phyloP scores from a whole-genome alignment of 2,888 invertebrate genomes.

The Acleris literana region DNA sequence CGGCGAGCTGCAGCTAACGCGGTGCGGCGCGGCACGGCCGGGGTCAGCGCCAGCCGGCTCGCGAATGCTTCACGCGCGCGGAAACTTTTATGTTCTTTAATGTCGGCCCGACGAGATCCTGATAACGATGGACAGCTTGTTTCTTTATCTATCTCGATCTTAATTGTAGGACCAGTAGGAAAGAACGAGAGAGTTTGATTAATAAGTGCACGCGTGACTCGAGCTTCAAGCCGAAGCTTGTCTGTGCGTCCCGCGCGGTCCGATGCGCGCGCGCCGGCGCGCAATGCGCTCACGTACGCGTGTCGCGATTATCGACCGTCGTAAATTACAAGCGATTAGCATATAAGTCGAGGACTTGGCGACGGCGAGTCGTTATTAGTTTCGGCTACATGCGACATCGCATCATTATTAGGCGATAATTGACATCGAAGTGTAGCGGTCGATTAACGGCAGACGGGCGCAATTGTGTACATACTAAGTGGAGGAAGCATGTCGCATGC shows the following conservation, averaged over 20 bases:
- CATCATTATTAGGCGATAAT: conserved; percentile 79
- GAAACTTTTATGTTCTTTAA: conserved; percentile 52
- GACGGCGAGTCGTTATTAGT: conserved; percentile 70
- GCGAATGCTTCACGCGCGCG: conserved; percentile 51
- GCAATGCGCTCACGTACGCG: conserved; percentile 78
- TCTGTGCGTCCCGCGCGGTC: conserved; percentile 45
- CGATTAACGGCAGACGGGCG: conserved; percentile 75
- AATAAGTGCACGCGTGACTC: conserved; percentile 59
- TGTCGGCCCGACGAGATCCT: conserved; percentile 44
- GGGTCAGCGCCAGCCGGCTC: conserved; percentile 54
- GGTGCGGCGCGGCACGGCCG: conserved; percentile 59
- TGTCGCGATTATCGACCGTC: conserved; percentile 79
- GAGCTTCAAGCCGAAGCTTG: conserved; percentile 44
- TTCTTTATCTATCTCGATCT: conserved; percentile 28
- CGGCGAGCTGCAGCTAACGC: conserved; percentile 51
- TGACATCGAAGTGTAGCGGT: conserved; percentile 74
- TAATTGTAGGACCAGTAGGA: conserved; percentile 34
- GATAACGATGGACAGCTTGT: conserved; percentile 41
- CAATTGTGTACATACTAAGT: conserved; percentile 64
- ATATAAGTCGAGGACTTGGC: conserved; percentile 75
- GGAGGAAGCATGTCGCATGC: conserved; percentile 51
- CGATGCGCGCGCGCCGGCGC: conserved; percentile 51
- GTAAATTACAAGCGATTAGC: conserved; percentile 80
- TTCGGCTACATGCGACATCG: conserved; percentile 69
- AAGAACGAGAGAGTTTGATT: conserved; percentile 58